These are phyloP conservation scores for Macrostomum cliftonense DNA, from an alignment of 2,888 invertebrate genomes.

Conservation along the genomic window DNA sequence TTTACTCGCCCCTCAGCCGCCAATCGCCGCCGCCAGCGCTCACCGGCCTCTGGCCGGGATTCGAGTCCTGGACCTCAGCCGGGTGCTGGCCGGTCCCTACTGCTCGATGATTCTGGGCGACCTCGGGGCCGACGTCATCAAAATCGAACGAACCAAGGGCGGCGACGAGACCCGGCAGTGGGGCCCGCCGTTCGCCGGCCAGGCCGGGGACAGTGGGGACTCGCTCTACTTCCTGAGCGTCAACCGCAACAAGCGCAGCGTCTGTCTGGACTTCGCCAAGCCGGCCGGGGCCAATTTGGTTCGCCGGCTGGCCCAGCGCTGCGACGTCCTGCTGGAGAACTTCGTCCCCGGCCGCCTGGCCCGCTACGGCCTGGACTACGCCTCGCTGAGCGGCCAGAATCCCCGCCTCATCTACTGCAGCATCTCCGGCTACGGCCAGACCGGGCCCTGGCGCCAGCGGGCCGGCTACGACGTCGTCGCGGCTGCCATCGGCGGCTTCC, in stretches of 20 bases:
- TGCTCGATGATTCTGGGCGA: conserved; percentile 83
- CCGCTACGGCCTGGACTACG: conserved; percentile 56
- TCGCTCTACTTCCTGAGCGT: conserved; percentile 65
- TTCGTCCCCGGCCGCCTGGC: conserved; percentile 73
- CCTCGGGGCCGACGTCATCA: conserved; percentile 73
- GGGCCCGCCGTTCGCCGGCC: conserved; percentile 67
- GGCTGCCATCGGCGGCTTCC: conserved; percentile 68
- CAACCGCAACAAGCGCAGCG: conserved; percentile 73
- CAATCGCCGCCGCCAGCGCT: not conserved
- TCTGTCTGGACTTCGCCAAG: conserved; percentile 63
- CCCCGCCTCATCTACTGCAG: conserved; percentile 76
- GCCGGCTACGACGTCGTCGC: conserved; percentile 95
- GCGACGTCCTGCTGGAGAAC: conserved; percentile 78
- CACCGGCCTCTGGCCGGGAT: conserved; percentile 17
- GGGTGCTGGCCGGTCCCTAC: conserved; percentile 79
- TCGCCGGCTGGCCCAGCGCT: conserved; percentile 50
- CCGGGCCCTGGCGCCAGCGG: conserved; percentile 62
- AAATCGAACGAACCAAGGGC: conserved; percentile 61
- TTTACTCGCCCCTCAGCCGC: not conserved
- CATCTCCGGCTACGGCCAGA: conserved; percentile 53
- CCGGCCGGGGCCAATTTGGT: conserved; percentile 43
- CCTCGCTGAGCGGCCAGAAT: conserved; percentile 49
- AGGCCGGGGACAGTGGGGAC: conserved; percentile 45
- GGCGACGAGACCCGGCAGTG: conserved; percentile 76
- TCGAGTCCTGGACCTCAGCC: conserved; percentile 20